Percentiles rank a stretch among this genome's conserved stretches.
Conservation (phyloP, 1,140 invertebrate genomes). For the Drosophila yakuba region DNA sequence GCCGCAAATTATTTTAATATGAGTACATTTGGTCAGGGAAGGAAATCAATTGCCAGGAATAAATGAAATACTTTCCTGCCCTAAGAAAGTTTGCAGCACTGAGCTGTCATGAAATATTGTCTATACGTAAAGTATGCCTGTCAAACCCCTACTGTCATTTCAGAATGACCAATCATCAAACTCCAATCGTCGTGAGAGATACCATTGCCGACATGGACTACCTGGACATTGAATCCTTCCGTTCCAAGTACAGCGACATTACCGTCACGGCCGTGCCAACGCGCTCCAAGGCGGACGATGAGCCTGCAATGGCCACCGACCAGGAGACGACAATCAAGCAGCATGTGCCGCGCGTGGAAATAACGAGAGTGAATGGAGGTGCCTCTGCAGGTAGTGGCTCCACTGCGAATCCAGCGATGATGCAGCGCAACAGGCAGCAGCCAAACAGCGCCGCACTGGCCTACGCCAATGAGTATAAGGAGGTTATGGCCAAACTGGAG, state of each 20-base stretch:
- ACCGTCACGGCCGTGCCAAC: slow-evolving; percentile 61
- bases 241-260: slow-evolving; percentile 67
- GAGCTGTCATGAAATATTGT: not conserved
- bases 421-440: slow-evolving; percentile 25
- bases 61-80: not conserved
- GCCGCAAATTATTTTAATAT: not conserved
- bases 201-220: slow-evolving; percentile 36
- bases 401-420: not conserved
- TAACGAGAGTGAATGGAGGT: slow-evolving; percentile 30
- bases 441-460: slow-evolving; percentile 20
- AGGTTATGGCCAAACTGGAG: slow-evolving; percentile 68
- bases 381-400: not conserved
- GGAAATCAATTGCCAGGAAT: not conserved
- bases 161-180: not conserved
- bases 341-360: slow-evolving; percentile 49
- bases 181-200: not conserved
- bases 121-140: slow-evolving; percentile 1
- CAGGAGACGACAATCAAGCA: not conserved
- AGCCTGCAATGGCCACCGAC: not conserved
- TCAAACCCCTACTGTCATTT: no score
- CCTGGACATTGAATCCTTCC: slow-evolving; percentile 66
- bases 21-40: not conserved
- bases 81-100: not conserved
- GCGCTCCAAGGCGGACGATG: not conserved
- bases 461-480: slow-evolving; percentile 63